Percentiles rank a stretch among this genome's conserved stretches.
Evolutionary conservation across 1,140 invertebrate genomes (phyloP).

Genomic region (Drosophila serrata): DNA sequence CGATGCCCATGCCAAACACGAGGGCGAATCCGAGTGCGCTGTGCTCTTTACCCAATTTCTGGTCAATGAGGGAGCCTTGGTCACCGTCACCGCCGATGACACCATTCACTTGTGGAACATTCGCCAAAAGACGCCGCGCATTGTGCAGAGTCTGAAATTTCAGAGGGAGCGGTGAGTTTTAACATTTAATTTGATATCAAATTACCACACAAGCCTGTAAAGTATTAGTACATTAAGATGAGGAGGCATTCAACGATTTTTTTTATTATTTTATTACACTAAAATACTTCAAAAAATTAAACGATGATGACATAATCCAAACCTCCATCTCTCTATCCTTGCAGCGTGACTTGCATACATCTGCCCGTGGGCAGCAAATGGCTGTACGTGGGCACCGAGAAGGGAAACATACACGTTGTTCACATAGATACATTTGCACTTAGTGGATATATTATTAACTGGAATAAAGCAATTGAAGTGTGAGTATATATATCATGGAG

Average conservation of each 20-base stretch:
- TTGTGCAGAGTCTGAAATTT: constrained; percentile 98
- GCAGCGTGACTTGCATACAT: constrained; percentile 96
- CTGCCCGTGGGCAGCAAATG: constrained; percentile 99
- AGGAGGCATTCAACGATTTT: background rate
- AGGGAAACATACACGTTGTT: constrained; percentile 98
- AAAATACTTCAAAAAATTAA: background rate
- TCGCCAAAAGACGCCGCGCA: constrained; percentile 96
- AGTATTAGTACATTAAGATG: background rate
- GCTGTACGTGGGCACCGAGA: constrained; percentile 99
- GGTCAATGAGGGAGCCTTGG: constrained; percentile 97
- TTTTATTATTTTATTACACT: background rate
- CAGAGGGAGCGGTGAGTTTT: constrained; percentile 95
- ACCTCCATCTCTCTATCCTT: constrained; percentile 31
- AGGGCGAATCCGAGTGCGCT: constrained; percentile 88
- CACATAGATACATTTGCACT: constrained; percentile 98
- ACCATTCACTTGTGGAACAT: constrained; percentile 99
- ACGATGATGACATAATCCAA: constrained; percentile 26
- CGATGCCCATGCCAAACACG: constrained; percentile 96
- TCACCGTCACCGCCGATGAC: constrained; percentile 98
- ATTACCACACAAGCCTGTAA: background rate
- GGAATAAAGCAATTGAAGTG: constrained; percentile 99
- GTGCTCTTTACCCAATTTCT: constrained; percentile 97
- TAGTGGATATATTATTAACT: constrained; percentile 99
- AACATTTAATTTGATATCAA: background rate
- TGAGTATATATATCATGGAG: constrained; percentile 88